A percentile compares a stretch with the other conserved stretches of the same genome.
phyloP scores from a whole-genome alignment of 2,888 invertebrate genomes.

The Sthenelais limicola region DNA sequence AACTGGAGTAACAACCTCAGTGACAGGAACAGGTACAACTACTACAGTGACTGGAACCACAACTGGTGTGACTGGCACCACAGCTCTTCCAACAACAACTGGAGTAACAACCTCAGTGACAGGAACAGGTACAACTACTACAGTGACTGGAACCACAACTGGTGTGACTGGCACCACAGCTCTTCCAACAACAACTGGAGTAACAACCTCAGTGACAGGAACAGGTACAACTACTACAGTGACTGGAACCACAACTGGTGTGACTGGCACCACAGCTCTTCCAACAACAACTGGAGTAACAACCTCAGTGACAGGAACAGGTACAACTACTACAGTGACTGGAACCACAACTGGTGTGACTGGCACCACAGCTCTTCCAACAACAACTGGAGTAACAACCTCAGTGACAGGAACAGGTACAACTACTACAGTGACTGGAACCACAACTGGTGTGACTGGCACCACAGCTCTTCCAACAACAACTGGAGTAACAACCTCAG shows the following conservation, averaged over 20 bases:
- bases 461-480: too few relatives aligned
- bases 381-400: too few relatives aligned
- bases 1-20: background rate
- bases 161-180: background rate
- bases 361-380: slow-evolving; percentile 1
- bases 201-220: too few relatives aligned
- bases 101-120: background rate
- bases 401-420: slow-evolving; percentile 3
- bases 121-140: slow-evolving; percentile 11
- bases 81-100: background rate
- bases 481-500: background rate
- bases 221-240: background rate
- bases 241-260: background rate
- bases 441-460: slow-evolving; percentile 1
- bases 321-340: background rate
- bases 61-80: background rate
- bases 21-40: background rate
- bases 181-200: background rate
- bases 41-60: background rate
- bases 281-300: background rate
- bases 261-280: background rate
- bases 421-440: background rate
- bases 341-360: background rate
- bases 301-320: background rate
- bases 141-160: background rate